Evolutionary conservation across 2,113 vertebrate genomes (phyloP).

Genomic region (Atlantisia rogersi): DNA sequence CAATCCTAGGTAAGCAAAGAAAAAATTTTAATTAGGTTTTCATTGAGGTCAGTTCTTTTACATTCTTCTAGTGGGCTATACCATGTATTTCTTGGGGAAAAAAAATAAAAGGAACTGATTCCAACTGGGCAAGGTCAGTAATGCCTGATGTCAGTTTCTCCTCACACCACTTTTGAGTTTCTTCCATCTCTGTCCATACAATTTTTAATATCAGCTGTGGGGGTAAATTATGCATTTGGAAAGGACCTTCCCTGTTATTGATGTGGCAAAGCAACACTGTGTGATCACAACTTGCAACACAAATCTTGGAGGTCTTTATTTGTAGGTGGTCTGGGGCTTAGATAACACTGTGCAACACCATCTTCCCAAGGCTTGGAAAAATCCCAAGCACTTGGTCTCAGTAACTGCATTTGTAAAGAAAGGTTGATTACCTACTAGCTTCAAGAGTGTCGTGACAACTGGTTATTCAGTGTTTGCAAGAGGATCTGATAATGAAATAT

Average conservation of each 20-base stretch:
- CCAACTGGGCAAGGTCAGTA: background rate
- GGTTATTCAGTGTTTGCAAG: background rate
- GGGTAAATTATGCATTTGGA: background rate
- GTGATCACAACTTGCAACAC: background rate
- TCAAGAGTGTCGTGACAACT: background rate
- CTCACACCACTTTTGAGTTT: background rate
- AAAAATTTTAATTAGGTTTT: background rate
- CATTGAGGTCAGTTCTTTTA: background rate
- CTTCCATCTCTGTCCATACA: background rate
- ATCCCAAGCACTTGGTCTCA: background rate
- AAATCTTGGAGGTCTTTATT: background rate
- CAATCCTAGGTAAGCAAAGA: background rate
- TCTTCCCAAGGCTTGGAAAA: background rate
- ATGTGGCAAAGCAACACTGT: background rate
- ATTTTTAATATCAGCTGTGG: background rate
- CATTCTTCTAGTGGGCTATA: background rate
- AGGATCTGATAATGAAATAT: background rate
- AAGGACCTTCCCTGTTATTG: background rate
- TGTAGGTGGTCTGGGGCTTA: background rate
- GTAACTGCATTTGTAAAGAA: background rate
- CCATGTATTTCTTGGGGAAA: background rate
- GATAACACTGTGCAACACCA: background rate
- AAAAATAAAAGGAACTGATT: background rate
- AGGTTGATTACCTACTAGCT: background rate
- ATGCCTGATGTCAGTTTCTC: background rate